Percentiles rank a stretch among this genome's conserved stretches.
phyloP scores from a whole-genome alignment of 2,888 invertebrate species.

The Heliconius hortense region DNA sequence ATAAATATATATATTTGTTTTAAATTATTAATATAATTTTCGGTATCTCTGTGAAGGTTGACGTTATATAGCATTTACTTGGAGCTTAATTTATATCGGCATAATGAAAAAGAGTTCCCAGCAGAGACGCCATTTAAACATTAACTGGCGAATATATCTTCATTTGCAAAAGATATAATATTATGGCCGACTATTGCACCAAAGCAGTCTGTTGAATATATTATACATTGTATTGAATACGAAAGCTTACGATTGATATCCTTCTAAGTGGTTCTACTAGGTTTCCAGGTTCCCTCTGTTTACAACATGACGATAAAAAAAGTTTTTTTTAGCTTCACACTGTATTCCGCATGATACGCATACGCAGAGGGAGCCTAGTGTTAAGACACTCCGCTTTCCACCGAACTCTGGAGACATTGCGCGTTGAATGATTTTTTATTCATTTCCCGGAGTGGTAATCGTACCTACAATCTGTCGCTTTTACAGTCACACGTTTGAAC shows the following conservation, averaged over 20 bases:
- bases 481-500: no score
- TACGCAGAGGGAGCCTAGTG: not conserved
- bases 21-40: constrained; percentile 8
- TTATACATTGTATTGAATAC: not conserved
- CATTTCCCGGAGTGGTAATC: no score
- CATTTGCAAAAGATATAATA: constrained; percentile 53
- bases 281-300: no score
- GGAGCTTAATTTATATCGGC: constrained; percentile 40
- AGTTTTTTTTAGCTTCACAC: not conserved
- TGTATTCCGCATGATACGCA: not conserved
- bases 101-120: constrained; percentile 43
- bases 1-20: no score
- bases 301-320: no score
- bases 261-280: no score
- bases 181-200: constrained; percentile 53
- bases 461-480: no score
- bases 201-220: constrained; percentile 31
- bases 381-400: not conserved
- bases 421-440: no score
- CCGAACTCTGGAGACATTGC: not conserved
- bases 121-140: constrained; percentile 47
- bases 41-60: not conserved
- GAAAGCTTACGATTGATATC: not conserved
- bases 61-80: constrained; percentile 18
- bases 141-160: constrained; percentile 64